A percentile compares a stretch with the other conserved stretches of the same genome.
Conservation (phyloP, 2,113 vertebrate genomes). For the Aegotheles bennettii region DNA sequence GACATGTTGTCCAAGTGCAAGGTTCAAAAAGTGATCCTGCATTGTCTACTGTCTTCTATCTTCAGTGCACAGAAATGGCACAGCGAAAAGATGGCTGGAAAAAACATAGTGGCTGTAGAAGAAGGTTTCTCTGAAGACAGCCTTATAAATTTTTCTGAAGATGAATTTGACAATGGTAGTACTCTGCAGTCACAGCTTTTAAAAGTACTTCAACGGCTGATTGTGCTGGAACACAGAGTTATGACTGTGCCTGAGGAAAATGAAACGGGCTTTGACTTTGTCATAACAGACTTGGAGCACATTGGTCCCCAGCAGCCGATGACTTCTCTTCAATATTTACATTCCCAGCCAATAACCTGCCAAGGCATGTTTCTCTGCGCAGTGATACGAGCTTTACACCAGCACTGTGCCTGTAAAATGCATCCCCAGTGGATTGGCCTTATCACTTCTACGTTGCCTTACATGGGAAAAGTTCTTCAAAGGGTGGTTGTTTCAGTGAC, state of each 20-base stretch:
- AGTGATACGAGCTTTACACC: slow-evolving; percentile 93
- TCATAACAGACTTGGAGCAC: slow-evolving; percentile 88
- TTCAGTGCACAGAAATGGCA: slow-evolving; percentile 98
- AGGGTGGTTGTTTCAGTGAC: slow-evolving; percentile 95
- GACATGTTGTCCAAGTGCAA: slow-evolving; percentile 98
- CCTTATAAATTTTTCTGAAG: slow-evolving; percentile 94
- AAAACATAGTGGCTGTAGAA: slow-evolving; percentile 84
- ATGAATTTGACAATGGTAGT: slow-evolving; percentile 91
- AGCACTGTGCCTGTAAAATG: slow-evolving; percentile 96
- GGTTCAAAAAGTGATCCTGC: slow-evolving; percentile 96
- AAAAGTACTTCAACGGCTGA: slow-evolving; percentile 89
- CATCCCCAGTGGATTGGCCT: slow-evolving; percentile 98
- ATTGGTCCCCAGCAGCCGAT: slow-evolving; percentile 93
- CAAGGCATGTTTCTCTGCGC: slow-evolving; percentile 99
- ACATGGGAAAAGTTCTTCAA: slow-evolving; percentile 93
- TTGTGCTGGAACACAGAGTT: slow-evolving; percentile 91
- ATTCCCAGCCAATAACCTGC: slow-evolving; percentile 94
- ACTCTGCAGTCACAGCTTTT: slow-evolving; percentile 94
- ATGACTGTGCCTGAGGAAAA: slow-evolving; percentile 88
- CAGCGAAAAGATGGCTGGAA: slow-evolving; percentile 81
- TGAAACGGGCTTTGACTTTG: slow-evolving; percentile 85
- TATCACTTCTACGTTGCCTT: slow-evolving; percentile 93
- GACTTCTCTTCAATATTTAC: slow-evolving; percentile 94
- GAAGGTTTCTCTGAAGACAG: slow-evolving; percentile 96
- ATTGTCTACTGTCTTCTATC: slow-evolving; percentile 94